A percentile compares a stretch with the other conserved stretches of the same genome.
Conservation (phyloP, 2,797 vertebrate species). For the Stomatorhinus walkeri region DNA sequence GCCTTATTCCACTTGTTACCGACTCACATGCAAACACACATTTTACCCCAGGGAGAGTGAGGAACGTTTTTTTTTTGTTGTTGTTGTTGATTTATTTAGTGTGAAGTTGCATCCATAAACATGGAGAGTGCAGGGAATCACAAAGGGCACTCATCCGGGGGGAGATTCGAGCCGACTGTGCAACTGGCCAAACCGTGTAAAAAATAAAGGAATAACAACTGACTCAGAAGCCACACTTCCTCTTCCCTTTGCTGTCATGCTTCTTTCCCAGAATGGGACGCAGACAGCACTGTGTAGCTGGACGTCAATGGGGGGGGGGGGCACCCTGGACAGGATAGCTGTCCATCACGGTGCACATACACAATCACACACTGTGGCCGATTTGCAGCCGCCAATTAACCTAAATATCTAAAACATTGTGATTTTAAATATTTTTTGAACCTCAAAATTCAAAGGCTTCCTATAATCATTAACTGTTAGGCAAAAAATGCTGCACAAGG, state of each 20-base stretch:
- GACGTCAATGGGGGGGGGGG: constrained; percentile 26
- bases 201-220: constrained; percentile 41
- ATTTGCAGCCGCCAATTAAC: background rate
- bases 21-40: constrained; percentile 30
- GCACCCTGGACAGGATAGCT: background rate
- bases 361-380: background rate
- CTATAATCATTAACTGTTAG: background rate
- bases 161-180: constrained; percentile 41
- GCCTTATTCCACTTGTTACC: constrained; percentile 58
- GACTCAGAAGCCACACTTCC: constrained; percentile 48
- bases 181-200: constrained; percentile 49
- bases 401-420: background rate
- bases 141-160: constrained; percentile 32
- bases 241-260: constrained; percentile 36
- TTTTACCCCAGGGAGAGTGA: constrained; percentile 41
- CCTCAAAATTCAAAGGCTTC: background rate
- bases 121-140: constrained; percentile 37
- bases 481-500: background rate
- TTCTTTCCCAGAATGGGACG: constrained; percentile 47
- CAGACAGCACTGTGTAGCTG: constrained; percentile 37
- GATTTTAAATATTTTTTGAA: background rate
- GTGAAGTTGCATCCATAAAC: constrained; percentile 42
- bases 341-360: background rate
- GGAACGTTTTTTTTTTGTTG: background rate
- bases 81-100: constrained; percentile 49